phyloP scores from a whole-genome alignment of 1,140 invertebrate species.

The Tetramorium simillimum region DNA sequence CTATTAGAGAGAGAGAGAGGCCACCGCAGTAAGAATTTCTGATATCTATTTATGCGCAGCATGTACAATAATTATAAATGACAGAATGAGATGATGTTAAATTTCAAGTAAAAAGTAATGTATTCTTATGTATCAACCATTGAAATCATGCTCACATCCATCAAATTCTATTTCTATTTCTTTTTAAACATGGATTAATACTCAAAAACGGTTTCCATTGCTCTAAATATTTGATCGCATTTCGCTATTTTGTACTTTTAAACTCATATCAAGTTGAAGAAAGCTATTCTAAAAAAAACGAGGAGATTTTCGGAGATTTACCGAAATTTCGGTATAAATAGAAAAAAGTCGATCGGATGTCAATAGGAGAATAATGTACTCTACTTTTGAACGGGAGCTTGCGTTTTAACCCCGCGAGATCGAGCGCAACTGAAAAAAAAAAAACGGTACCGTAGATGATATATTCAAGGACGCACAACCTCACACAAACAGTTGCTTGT shows the following conservation, averaged over 20 bases:
- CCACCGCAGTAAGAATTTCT: background rate
- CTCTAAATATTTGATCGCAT: background rate
- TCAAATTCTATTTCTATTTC: background rate
- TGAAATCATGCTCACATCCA: background rate
- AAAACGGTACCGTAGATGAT: background rate
- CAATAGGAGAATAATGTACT: slow-evolving; percentile 64
- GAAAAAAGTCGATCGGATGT: background rate
- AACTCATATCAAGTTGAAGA: background rate
- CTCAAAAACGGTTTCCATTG: background rate
- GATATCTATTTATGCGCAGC: background rate
- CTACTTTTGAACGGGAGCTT: slow-evolving; percentile 63
- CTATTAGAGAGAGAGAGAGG: slow-evolving; percentile 26
- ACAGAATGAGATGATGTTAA: background rate
- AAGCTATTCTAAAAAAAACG: background rate
- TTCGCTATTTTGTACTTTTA: background rate
- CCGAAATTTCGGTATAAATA: slow-evolving; percentile 75
- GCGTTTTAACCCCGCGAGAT: slow-evolving; percentile 83
- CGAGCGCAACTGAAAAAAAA: slow-evolving; percentile 64
- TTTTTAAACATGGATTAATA: background rate
- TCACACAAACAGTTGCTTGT: slow-evolving; percentile 30
- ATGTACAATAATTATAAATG: slow-evolving; percentile 14
- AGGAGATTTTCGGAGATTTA: slow-evolving; percentile 58
- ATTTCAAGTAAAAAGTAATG: background rate
- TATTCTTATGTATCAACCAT: background rate
- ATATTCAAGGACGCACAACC: slow-evolving; percentile 26